Base-by-base conservation (phyloP, 2,797 vertebrate species). In the Sebastes trivittatus region DNA sequence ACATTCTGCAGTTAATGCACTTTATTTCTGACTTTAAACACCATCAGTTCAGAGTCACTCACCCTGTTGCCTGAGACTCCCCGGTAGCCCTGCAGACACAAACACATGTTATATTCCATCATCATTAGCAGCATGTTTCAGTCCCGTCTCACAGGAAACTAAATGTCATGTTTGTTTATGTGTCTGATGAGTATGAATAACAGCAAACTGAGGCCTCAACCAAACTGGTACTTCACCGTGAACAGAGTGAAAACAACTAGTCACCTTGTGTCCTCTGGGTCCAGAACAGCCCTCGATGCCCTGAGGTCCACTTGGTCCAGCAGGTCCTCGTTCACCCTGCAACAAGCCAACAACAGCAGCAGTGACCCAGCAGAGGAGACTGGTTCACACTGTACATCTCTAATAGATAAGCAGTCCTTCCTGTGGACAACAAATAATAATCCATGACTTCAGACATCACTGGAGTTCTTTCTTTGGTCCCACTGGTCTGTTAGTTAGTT, bases 241-340 rank as follows among this genome's bases (percentile, higher is more conserved):
- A 42, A 42, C 38, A 42, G 38, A 42, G 38, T 46, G 42, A 46
- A 46, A 46, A 46, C 42, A 1, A 0, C 14, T 8, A 20, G 13
- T 8, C 7, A 38, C 61, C 96, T 96, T 97, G 13, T 0, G 6
- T 60, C 97, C 97, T 90, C 96, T 94, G 73, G 16, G 42, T 1
- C 97, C 97, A 2, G 92, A 62, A 76, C 97, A 98, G 36, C 97
- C 97, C 75, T 91, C 90, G 18, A 95, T 72, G 20, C 97, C 97
- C 65, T 59, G 95, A 67, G 87, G 94, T 79, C 97, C 98, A 20
- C 80, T 91, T 2, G 92, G 87, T 67, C 97, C 97, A 6, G 36
- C 63, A 42, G 4, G 60, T 0, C 98, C 97, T 30, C 97, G 95
- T 2, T 96, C 94, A 0, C 98, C 97, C 98, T 98, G 86, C 63